Evolutionary conservation across 2,888 invertebrate genomes (phyloP).

Genomic region (Calliopum simillimum): DNA sequence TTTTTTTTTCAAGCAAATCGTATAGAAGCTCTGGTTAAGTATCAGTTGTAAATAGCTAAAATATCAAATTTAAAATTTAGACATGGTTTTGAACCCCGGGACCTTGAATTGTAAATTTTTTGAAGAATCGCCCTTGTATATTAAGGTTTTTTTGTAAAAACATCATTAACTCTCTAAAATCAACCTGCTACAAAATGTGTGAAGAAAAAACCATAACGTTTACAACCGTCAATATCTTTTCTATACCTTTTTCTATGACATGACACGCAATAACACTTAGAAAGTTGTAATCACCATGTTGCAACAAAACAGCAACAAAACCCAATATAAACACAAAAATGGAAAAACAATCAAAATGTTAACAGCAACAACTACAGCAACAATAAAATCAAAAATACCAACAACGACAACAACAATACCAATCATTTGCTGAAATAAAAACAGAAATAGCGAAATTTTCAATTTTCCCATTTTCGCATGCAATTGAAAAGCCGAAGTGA

Average conservation of each 20-base stretch:
- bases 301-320: conserved; percentile 13
- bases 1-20: no score
- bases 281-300: conserved; percentile 13
- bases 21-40: no score
- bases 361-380: conserved; percentile 50
- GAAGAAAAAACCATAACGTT: no score
- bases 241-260: conserved; percentile 9
- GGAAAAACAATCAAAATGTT: conserved; percentile 33
- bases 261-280: conserved; percentile 22
- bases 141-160: no score
- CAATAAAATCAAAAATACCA: conserved; percentile 43
- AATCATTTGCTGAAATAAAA: background rate
- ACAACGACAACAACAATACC: conserved; percentile 29
- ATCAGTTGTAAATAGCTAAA: no score
- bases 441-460: conserved; percentile 33
- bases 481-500: conserved; percentile 46
- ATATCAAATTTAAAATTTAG: no score
- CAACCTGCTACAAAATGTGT: no score
- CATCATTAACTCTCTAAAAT: no score
- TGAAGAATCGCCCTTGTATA: no score
- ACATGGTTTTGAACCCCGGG: no score
- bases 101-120: no score
- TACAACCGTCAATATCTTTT: no score
- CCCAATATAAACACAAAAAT: conserved; percentile 34
- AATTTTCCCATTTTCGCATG: conserved; percentile 41